Evolutionary conservation across 2,113 vertebrate genomes (phyloP), one percentile per base, ranked within the genome.

Genomic region (Asarcornis scutulata): DNA sequence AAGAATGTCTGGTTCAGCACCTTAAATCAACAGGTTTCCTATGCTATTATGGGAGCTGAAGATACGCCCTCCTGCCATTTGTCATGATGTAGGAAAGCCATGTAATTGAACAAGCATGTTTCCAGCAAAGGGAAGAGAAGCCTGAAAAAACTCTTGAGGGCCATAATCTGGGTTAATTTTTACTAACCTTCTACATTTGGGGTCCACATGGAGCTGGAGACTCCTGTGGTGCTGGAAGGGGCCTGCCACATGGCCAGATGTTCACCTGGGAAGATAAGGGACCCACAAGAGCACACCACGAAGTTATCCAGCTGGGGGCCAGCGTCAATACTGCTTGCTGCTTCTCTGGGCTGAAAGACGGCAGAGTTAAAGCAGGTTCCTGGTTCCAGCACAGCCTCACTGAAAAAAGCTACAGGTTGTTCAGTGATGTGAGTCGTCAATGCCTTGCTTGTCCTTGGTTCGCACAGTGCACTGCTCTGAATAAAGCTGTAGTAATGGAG

Each of bases 171-270:
- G 11, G n/a, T 38, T 8, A 59, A 83, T 31, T 50, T 78, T 50
- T 55, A 96, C 95, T 78, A 44, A 96, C 87, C 94, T 92, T 95
- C 81, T 40, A 22, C 9, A 64, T 15, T 8, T 38, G 89, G 52
- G 14, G 56, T 68, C 80, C 85, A 84, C 66, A 42, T 0, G 0
- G 67, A 59, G 53, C 23, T 68, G 40, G 71, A 76, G 44, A 27
- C 26, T 13, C 6, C 84, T 29, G n/a, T 13, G 5, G 62, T 21
- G 63, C 73, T 67, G 59, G 40, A 38, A n/a, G 79, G 62, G 34
- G 7, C 7, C 14, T 71, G 64, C 55, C 74, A 68, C 53, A 1
- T 0, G 20, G 79, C 52, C 84, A 66, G 46, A 3, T 4, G 58
- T 4, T 64, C 50, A 10, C 48, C 34, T 15, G 29, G 36, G 27